Base-by-base conservation (phyloP, 2,113 vertebrate species). In the Thalassoma bifasciatum region DNA sequence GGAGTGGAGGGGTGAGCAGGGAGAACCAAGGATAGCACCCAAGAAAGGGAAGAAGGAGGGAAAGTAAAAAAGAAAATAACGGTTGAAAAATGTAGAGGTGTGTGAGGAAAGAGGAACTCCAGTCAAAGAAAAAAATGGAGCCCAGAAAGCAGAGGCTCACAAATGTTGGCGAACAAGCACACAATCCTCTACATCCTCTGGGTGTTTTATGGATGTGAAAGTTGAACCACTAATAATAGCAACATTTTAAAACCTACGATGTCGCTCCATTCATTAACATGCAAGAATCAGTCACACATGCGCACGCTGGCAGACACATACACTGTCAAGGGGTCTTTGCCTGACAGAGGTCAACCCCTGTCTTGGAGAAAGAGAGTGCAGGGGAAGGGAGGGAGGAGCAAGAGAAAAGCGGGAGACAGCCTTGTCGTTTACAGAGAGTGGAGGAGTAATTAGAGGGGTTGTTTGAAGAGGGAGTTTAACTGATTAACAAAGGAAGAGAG, bases 391-490 rank as follows among this genome's bases (percentile, higher is more conserved):
- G 61, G 78, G 11, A 69, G 73, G 62, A 14, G 60, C 67, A 52
- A 72, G 78, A 70, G 80, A 61, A 74, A 88, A 89, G 83, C 61
- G 65, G 79, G 90, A 91, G 86, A 91, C 82, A 84, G 89, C 86
- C 83, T 72, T 89, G 86, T 83, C 90, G 91, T 91, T 92, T 91
- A 88, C 90, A 89, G 91, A 88, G 91, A 93, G 91, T 69, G 82
- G 88, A 92, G 91, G 86, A 91, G 93, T 95, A 94, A 95, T 95
- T 94, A 94, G 94, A 93, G 92, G 90, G 88, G 90, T 86, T 95
- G 93, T 94, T 95, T 95, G 94, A 94, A 93, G 93, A 95, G 93
- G 89, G 88, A 94, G 92, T 93, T 94, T 94, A 95, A 94, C 93
- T 94, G 94, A 95, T 95, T 95, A 94, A 94, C 93, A 94, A 94